phyloP scores from a whole-genome alignment of 1,140 invertebrate genomes.

The Drosophila serrata region DNA sequence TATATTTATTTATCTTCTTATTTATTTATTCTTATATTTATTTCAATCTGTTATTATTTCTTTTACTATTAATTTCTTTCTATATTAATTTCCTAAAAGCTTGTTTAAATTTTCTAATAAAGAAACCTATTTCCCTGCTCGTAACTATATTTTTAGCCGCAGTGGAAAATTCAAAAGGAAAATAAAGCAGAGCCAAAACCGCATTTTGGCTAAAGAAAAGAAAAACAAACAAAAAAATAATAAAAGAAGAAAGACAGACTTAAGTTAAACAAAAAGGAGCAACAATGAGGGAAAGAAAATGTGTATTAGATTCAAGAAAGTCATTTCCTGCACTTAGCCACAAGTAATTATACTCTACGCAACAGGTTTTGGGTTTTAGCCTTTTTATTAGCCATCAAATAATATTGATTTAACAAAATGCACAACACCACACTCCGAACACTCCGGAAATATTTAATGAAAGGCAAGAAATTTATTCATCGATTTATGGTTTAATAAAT shows the following conservation, averaged over 20 bases:
- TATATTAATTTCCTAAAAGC: neutral
- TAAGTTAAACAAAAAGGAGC: slow-evolving; percentile 35
- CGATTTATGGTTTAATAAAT: neutral
- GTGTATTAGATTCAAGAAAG: slow-evolving; percentile 8
- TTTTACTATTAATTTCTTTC: neutral
- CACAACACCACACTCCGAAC: too few species aligned
- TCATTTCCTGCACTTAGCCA: slow-evolving; percentile 18
- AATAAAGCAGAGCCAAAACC: slow-evolving; percentile 15
- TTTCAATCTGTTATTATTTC: too few species aligned
- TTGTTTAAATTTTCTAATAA: neutral
- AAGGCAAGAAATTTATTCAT: neutral
- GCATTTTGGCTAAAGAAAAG: slow-evolving; percentile 41
- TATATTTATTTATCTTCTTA: too few species aligned
- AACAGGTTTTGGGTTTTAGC: slow-evolving; percentile 14
- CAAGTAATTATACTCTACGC: slow-evolving; percentile 26
- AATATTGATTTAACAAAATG: slow-evolving; percentile 28
- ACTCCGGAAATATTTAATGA: slow-evolving; percentile 1
- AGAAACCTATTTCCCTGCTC: neutral
- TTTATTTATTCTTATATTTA: too few species aligned
- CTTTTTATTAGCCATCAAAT: slow-evolving; percentile 23
- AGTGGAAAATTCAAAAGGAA: slow-evolving; percentile 11
- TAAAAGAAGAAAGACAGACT: neutral
- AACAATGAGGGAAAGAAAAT: neutral
- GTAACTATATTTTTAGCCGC: neutral
- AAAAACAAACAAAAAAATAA: neutral